Base-by-base conservation (phyloP, 2,888 invertebrate genomes). In the Drosophila koepferae region DNA sequence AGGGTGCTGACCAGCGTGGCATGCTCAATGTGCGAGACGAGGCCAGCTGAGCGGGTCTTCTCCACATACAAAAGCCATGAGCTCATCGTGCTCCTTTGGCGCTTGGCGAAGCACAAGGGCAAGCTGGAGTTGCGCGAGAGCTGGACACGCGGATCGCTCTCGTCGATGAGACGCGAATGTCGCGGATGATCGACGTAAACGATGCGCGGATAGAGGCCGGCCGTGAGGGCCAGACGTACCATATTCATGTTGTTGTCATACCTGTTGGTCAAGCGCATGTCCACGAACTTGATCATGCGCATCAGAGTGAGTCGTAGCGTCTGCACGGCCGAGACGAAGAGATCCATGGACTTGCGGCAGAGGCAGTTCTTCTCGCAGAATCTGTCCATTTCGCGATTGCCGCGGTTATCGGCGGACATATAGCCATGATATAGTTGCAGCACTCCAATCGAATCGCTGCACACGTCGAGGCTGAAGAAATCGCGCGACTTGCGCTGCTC, bases 1-100 rank as follows among this genome's bases (percentile, higher is more conserved):
- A 98, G 91, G 0, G 98, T 96, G 12, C 97, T 96, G 0, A 99
- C 95, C 9, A 97, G 92, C 0, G 98, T 98, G 69, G 96, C 96
- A 78, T 96, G 96, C 51, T 96, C 95, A 2, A 97, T 95, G 89
- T 96, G 95, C 71, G 96, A 96, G 61, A 95, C 94, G 20, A 95
- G 94, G 0, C 60, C 51, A 0, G 96, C 95, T 0, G 95, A 94
- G 51, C 96, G 95, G 0, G 96, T 96, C 93, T 98, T 96, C 92
- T 98, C 98, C 90, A 97, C 97, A 90, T 96, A 99, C 14, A 97
- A 94, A 18, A 98, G 93, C 98, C 98, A 99, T 86, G 97, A 96
- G 14, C 96, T 95, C 0, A 96, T 96, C 58, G 78, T 77, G 9
- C 77, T 77, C 28, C 75, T 85, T 0, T 82, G 36, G 16, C 80